Conservation (phyloP, 2,888 invertebrate species). For the Dromius quadrimaculatus region DNA sequence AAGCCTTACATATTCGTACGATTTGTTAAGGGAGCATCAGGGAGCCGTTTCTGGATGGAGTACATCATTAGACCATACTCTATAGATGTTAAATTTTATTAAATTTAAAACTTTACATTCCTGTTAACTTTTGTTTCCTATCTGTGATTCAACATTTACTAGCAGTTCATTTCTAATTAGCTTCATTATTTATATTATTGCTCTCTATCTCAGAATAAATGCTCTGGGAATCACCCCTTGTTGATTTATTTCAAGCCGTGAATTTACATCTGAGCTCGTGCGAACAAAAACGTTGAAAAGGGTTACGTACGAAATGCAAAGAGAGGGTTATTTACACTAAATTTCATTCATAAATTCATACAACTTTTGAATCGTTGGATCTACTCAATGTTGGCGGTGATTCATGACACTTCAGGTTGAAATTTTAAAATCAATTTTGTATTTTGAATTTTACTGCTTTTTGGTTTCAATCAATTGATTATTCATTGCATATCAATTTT, state of each 20-base stretch:
- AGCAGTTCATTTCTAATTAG: no score
- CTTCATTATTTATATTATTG: no score
- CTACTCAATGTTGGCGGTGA: constrained; percentile 25
- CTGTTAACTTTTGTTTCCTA: no score
- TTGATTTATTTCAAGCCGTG: constrained; percentile 35
- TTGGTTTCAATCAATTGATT: constrained; percentile 6
- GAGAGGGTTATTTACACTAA: constrained; percentile 43
- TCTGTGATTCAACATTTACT: no score
- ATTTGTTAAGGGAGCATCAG: constrained; percentile 38
- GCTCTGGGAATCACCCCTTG: constrained; percentile 17
- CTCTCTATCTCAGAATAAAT: constrained; percentile 15
- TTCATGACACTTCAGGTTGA: constrained; percentile 15
- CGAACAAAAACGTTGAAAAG: constrained; percentile 42
- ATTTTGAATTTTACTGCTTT: constrained; percentile 22
- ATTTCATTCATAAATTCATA: constrained; percentile 50
- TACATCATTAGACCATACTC: no score
- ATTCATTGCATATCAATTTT: no score
- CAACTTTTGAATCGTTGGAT: not conserved
- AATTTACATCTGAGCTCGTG: constrained; percentile 44
- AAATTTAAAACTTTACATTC: no score
- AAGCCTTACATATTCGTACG: constrained; percentile 11
- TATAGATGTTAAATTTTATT: no score
- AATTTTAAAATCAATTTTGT: constrained; percentile 29
- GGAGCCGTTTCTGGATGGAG: no score
- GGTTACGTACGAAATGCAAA: constrained; percentile 29